Evolutionary conservation across 2,113 vertebrate genomes (phyloP).

Genomic region (Urocynchramus pylzowi): DNA sequence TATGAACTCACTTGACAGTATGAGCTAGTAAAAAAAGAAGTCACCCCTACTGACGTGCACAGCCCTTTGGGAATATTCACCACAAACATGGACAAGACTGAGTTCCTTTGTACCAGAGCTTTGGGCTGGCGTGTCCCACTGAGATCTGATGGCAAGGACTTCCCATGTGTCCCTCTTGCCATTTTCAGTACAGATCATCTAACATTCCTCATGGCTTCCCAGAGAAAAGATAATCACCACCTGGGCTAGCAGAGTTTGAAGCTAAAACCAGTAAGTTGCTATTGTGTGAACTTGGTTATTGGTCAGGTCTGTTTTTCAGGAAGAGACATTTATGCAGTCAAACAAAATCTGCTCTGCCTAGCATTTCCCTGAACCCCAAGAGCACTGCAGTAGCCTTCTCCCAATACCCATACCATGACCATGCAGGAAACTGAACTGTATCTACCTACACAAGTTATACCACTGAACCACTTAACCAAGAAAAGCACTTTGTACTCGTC

Average conservation of each 20-base stretch:
- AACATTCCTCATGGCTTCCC: neutral
- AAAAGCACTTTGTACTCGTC: neutral
- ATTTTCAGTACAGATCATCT: neutral
- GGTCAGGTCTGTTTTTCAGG: neutral
- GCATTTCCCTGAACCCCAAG: neutral
- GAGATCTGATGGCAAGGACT: neutral
- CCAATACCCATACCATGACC: neutral
- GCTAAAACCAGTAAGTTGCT: rapidly evolving
- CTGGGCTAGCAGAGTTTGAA: neutral
- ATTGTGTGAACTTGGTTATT: neutral
- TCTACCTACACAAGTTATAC: neutral
- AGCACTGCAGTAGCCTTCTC: neutral
- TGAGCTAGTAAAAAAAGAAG: neutral
- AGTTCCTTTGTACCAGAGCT: neutral
- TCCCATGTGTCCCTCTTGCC: rapidly evolving
- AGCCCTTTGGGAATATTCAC: neutral
- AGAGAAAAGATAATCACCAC: neutral
- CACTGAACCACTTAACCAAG: neutral
- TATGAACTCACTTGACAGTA: neutral
- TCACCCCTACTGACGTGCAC: neutral
- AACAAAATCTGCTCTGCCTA: neutral
- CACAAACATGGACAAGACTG: rapidly evolving
- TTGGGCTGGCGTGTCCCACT: neutral
- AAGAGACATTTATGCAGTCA: neutral
- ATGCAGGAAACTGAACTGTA: neutral